Base-by-base conservation (phyloP, 2,888 invertebrate species). In the Diogma glabrata region DNA sequence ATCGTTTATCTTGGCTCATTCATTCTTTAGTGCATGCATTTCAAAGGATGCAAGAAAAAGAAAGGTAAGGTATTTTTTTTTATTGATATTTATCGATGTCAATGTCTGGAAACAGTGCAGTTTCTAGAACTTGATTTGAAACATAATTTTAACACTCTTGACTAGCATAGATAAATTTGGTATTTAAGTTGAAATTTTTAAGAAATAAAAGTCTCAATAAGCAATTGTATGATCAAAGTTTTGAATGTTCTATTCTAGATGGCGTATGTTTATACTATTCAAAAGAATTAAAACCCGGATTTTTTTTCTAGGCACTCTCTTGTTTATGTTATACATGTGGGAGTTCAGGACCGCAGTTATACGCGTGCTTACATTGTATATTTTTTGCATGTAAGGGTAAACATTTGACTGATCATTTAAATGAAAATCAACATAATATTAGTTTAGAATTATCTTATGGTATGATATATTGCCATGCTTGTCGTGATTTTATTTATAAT, bases 401-500 rank as follows among this genome's bases (percentile, higher is more conserved):
- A 52, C 95, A 95, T 67, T 89, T 93, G 57, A 81, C 85, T 61
- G 84, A 88, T 51, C 95, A 96, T 73, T 81, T 85, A 47, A 84
- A 82, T 63, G 75, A 75, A 43, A 85, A 84, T 61, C 84, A 86
- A 61, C 95, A 95, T 68, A 78, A 79, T 61, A 75, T 94, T 57
- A 87, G 90, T 53, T 78, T 95, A 60, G 95, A 96, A 65, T 71
- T 95, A 48, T 80, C 79, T 51, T 90, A 88, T 70, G 95, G 95
- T 43, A 86, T 89, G 66, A 76, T 96, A 9, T 85, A 84, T 68
- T 97, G 97, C 69, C 82, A 84, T 63, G 80, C 82, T 61, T 97
- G 97, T 67, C 81, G 83, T 55, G 95, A 96, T 68, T 96, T 92
- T 67, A 84, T 94, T 48, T 95, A 94, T 70, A 90, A 92, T 64